Base-by-base conservation (phyloP, 1,140 invertebrate genomes). In the Eumeta japonica region DNA sequence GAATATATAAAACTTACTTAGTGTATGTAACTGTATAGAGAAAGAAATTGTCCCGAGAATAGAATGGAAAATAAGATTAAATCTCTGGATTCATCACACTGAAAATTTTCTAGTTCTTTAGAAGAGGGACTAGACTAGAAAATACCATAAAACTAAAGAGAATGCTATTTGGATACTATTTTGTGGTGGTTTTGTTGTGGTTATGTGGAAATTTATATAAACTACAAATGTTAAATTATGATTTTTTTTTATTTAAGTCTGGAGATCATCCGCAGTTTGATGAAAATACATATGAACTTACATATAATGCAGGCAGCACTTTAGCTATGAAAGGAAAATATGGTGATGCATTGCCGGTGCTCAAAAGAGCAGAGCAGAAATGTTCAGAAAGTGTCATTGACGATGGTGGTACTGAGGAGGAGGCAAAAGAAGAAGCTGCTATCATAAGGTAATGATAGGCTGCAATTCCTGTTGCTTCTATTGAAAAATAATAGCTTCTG, bases 361-460 rank as follows among this genome's bases (percentile, higher is more conserved):
- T 98, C 4, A 84, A 85, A 49, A 74, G 81, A 41, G 89, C 93
- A 30, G 94, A 97, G 61, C 89, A 86, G 45, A 66, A 88, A 18
- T 94, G 92, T 53, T 78, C 84, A 10, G 88, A 93, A 58, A 82
- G 83, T 37, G 79, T 96, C 11, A 83, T 92, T 53, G 93, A 96
- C 48, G 94, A 97, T 67, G 93, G 90, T 12, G 80, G 83, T 18
- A 75, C 78, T 9, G 79, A 84, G 10, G 92, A 95, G 50, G 90
- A 94, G 29, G 87, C 96, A 20, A 83, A 89, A 34, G 85, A 91
- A 46, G 94, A 97, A 73, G 67, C 94, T 28, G 89, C 85, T 12
- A 87, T 96, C 33, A 95, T 98, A 35, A 84, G 81, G 85, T 87
- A n/a, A n/a, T n/a, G n/a, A n/a, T n/a, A n/a, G n/a, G n/a, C n/a